Percentiles rank a stretch among this genome's conserved stretches.
These are phyloP conservation scores for Aldabrachelys gigantea DNA, from an alignment of 2,113 vertebrate species.

Conservation along the genomic window DNA sequence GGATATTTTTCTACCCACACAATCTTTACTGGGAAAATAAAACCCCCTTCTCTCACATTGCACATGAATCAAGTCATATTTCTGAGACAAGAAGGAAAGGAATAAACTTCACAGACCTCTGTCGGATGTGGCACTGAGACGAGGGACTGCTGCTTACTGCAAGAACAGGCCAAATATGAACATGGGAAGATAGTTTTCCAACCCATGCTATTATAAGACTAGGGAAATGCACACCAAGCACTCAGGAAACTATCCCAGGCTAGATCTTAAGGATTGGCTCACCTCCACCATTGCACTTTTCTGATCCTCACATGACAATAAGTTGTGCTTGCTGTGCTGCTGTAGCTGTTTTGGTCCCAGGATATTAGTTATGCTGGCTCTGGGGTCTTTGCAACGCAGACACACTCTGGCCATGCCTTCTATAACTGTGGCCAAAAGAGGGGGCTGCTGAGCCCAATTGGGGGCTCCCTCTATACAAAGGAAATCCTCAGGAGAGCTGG, in stretches of 20 bases:
- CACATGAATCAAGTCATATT: slow-evolving; percentile 38
- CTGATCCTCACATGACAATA: neutral
- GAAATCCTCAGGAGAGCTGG: neutral
- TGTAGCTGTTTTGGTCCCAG: neutral
- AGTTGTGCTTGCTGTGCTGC: neutral
- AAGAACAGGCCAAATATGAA: slow-evolving; percentile 10
- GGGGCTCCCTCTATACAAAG: neutral
- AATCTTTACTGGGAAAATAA: slow-evolving; percentile 63
- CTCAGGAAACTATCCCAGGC: neutral
- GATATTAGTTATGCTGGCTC: neutral
- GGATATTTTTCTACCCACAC: slow-evolving; percentile 75
- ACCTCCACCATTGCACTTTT: neutral
- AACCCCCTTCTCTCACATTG: slow-evolving; percentile 15
- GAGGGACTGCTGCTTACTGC: neutral
- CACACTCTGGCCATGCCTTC: neutral
- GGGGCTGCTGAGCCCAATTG: neutral
- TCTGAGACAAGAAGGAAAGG: slow-evolving; percentile 41
- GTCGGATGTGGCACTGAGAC: neutral
- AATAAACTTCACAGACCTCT: neutral
- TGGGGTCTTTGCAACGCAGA: neutral
- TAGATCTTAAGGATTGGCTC: neutral
- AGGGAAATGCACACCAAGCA: neutral
- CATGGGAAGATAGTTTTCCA: neutral
- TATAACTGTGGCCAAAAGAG: neutral
- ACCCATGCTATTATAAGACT: neutral